Evolutionary conservation across 2,113 vertebrate genomes (phyloP), one percentile per base, ranked within the genome.

Genomic region (Osmerus eperlanus): DNA sequence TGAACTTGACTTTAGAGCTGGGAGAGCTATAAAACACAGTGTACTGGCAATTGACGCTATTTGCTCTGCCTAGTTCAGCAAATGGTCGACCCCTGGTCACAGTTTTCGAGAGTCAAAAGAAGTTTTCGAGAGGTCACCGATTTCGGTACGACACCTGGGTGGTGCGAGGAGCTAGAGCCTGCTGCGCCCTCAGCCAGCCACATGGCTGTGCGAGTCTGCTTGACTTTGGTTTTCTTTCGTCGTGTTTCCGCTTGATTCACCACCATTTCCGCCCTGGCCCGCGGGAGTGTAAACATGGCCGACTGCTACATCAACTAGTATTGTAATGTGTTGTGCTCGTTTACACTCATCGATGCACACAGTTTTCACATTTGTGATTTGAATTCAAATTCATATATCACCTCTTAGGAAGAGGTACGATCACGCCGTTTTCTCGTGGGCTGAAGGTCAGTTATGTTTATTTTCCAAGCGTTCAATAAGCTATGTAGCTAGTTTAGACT

Each of bases 211-310:
- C 54, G 3, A 4, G 14, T 64, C 32, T 6, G 12, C 15, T 65
- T 25, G 13, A 51, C 21, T 16, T 67, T 2, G 12, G 71, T 59
- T 73, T 73, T 52, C 32, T 7, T 36, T 36, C 32, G 73, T 82
- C 67, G 81, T 72, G 76, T 78, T 55, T 1, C 0, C 65, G 23
- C 16, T 14, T 16, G 4, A 65, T 5, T 65, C 63, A 52, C 7
- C n/a, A 11, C 18, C 8, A 13, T 28, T 83, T 87, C 82, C 79
- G 78, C 16, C 72, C 14, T 52, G 3, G 63, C 65, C 70, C 73
- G 76, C 79, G 73, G 77, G 59, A 55, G 60, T 70, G 80, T 80
- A 87, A 89, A 83, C 83, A 90, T 90, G 86, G 86, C 83, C 82
- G 8, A 23, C 15, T 56, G 55, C 64, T 51, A n/a, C 32, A 47